These are phyloP conservation scores for Thymelicus acteon DNA, from an alignment of 2,888 invertebrate genomes.

Conservation along the genomic window DNA sequence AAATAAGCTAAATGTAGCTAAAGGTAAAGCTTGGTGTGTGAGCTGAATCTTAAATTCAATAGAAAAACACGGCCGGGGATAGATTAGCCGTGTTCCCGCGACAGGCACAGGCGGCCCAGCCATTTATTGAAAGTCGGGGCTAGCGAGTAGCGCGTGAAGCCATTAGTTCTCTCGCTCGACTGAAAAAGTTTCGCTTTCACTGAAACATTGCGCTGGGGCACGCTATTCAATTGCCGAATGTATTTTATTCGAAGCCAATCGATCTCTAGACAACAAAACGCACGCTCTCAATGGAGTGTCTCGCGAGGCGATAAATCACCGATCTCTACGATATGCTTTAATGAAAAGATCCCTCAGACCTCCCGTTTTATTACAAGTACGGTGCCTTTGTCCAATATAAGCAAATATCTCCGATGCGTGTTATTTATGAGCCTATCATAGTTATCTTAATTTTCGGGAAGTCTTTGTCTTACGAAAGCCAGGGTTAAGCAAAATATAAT, in stretches of 20 bases:
- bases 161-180: conserved; percentile 73
- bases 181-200: conserved; percentile 78
- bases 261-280: conserved; percentile 80
- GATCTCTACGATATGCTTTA: conserved; percentile 75
- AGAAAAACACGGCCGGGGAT: conserved; percentile 47
- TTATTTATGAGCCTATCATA: conserved; percentile 37
- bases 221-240: conserved; percentile 80
- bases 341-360: conserved; percentile 74
- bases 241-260: conserved; percentile 81
- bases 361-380: conserved; percentile 64
- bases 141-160: conserved; percentile 76
- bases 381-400: conserved; percentile 38
- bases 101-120: conserved; percentile 54
- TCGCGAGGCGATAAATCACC: conserved; percentile 79
- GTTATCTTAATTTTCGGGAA: conserved; percentile 35
- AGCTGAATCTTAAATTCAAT: conserved; percentile 38
- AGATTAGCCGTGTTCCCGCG: conserved; percentile 65
- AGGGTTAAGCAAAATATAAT: conserved; percentile 29
- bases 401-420: conserved; percentile 37
- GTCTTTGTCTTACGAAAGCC: conserved; percentile 21
- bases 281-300: conserved; percentile 76
- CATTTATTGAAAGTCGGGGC: conserved; percentile 79
- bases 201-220: conserved; percentile 76
- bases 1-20: conserved; percentile 23
- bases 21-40: conserved; percentile 26